phyloP scores from a whole-genome alignment of 30 jellyfish, hydroid and myxozoan genomes.

The Aurelia aurita region DNA sequence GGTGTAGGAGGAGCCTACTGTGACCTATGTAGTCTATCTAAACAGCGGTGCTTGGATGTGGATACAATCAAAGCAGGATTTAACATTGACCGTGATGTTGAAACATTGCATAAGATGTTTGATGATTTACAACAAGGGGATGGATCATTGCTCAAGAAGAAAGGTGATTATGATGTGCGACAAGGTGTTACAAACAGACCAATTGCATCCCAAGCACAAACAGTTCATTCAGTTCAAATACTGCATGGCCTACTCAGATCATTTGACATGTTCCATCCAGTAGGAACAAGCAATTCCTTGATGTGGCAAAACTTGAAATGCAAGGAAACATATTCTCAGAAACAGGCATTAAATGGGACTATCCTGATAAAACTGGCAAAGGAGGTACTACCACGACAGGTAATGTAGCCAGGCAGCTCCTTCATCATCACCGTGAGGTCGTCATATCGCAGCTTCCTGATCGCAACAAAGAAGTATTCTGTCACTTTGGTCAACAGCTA shows the following conservation, averaged over 20 bases:
- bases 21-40: neutral
- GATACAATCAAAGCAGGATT: slow-evolving; percentile 3
- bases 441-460: slow-evolving; percentile 1
- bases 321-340: neutral
- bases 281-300: neutral
- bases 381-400: slow-evolving; percentile 64
- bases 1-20: slow-evolving; percentile 38
- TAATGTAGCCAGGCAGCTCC: slow-evolving; percentile 15
- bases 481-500: slow-evolving; percentile 22
- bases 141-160: neutral
- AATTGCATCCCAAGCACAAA: neutral
- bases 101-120: neutral
- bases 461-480: neutral
- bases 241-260: slow-evolving; percentile 37
- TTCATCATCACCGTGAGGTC: slow-evolving; percentile 24
- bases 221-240: slow-evolving; percentile 17
- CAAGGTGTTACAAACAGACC: slow-evolving; percentile 22
- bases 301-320: neutral
- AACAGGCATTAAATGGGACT: slow-evolving; percentile 39
- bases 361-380: slow-evolving; percentile 43
- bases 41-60: neutral
- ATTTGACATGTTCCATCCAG: slow-evolving; percentile 24
- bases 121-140: slow-evolving; percentile 15
- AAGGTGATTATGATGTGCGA: slow-evolving; percentile 5
- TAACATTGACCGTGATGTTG: neutral